Percentiles rank a stretch among this genome's conserved stretches.
Evolutionary conservation across 2,888 invertebrate genomes (phyloP).

Genomic region (Orchesella flavescens): DNA sequence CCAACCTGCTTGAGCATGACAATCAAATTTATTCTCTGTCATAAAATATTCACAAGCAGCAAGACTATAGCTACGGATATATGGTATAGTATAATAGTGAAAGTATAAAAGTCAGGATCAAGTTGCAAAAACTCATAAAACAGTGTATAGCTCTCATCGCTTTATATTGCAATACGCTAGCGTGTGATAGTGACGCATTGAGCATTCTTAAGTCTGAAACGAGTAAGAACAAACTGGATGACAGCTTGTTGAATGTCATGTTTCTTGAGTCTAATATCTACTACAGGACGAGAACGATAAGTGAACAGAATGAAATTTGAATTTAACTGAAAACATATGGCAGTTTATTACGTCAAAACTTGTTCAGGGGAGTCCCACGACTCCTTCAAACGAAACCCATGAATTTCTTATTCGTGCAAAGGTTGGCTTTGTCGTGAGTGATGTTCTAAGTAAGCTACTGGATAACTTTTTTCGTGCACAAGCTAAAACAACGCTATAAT

Average conservation of each 20-base stretch:
- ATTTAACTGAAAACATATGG: neutral
- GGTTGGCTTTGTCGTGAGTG: neutral
- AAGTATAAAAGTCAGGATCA: neutral
- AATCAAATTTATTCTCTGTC: too few species aligned
- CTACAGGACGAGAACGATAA: neutral
- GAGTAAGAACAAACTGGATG: neutral
- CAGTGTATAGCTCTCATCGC: too few species aligned
- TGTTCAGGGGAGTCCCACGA: neutral
- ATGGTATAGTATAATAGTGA: neutral
- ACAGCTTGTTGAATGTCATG: slow-evolving; percentile 7
- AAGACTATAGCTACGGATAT: neutral
- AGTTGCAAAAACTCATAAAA: too few species aligned
- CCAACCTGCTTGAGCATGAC: too few species aligned
- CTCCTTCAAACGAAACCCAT: neutral
- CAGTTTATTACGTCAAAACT: neutral
- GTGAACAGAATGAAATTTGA: slow-evolving; percentile 5
- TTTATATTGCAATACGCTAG: too few species aligned
- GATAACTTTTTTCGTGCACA: too few species aligned
- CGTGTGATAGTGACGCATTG: too few species aligned
- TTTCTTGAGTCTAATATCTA: neutral
- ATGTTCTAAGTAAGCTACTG: neutral
- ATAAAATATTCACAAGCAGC: neutral
- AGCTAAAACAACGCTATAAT: too few species aligned
- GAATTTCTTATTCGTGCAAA: too few species aligned
- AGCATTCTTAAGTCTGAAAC: too few species aligned